A percentile compares a stretch with the other conserved stretches of the same genome.
These are phyloP conservation scores for Drosophila antonietae DNA, from an alignment of 2,888 invertebrate species.

Conservation along the genomic window DNA sequence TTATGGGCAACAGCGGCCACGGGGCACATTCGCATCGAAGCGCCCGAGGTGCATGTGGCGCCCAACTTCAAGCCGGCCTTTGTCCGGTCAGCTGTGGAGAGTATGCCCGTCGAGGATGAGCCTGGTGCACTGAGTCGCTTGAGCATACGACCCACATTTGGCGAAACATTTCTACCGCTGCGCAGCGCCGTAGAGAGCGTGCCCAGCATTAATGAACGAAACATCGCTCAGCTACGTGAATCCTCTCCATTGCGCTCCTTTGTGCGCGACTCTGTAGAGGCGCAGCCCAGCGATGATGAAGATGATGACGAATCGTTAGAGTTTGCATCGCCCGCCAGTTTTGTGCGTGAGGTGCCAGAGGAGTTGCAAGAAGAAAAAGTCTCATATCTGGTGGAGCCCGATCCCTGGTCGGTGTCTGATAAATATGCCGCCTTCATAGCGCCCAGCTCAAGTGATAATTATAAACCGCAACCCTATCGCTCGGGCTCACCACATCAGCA, in stretches of 20 bases:
- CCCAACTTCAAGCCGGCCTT: slow-evolving; percentile 74
- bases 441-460: slow-evolving; percentile 61
- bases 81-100: slow-evolving; percentile 83
- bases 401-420: slow-evolving; percentile 73
- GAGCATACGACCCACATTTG: slow-evolving; percentile 77
- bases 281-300: slow-evolving; percentile 71
- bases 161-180: slow-evolving; percentile 86
- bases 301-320: slow-evolving; percentile 34
- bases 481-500: slow-evolving; percentile 83
- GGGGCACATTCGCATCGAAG: slow-evolving; percentile 79
- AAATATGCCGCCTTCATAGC: slow-evolving; percentile 81
- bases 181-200: slow-evolving; percentile 91
- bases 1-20: slow-evolving; percentile 38
- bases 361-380: slow-evolving; percentile 43
- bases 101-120: slow-evolving; percentile 72
- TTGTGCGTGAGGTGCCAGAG: slow-evolving; percentile 45
- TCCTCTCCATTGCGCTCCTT: slow-evolving; percentile 71
- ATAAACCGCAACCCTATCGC: slow-evolving; percentile 81
- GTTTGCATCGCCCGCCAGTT: slow-evolving; percentile 6
- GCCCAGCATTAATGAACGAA: slow-evolving; percentile 84
- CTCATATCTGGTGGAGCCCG: slow-evolving; percentile 41
- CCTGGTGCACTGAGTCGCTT: slow-evolving; percentile 57
- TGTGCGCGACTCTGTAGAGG: slow-evolving; percentile 83
- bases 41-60: slow-evolving; percentile 71
- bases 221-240: slow-evolving; percentile 54